Base-by-base conservation (phyloP, 2,113 vertebrate genomes). In the Scomber japonicus region DNA sequence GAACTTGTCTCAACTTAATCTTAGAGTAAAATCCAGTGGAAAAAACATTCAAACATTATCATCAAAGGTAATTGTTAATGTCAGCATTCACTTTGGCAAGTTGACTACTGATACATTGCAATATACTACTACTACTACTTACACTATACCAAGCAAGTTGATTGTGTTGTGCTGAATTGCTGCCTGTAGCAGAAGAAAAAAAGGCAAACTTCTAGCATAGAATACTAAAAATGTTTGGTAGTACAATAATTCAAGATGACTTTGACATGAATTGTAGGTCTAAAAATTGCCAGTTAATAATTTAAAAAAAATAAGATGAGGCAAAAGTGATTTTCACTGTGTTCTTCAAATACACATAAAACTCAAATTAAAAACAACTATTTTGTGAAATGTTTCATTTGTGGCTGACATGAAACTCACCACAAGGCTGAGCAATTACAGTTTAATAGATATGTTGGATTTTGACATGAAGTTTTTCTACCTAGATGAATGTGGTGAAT, bases 401-500 rank as follows among this genome's bases (percentile, higher is more conserved):
- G 15, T 46, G 24, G 10, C 24, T 2, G n/a, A 24, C 11, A 21
- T 62, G 0, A 21, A 17, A 63, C 11, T 12, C 12, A 17, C 17
- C 11, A 64, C 27, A 35, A 19, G 10, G 24, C 6, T 55, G 17
- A 48, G 19, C 24, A 19, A 16, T 54, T n/a, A 48, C 21, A 15
- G 3, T 55, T 30, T 19, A 27, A 9, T 15, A 9, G 49, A 56
- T 55, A 21, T 19, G 56, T 65, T 11, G 3, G 12, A 30, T 44
- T 61, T 30, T 54, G 3, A 66, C n/a, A 50, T 21, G 6, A 19
- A 24, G 11, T 19, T 65, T 5, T 27, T 4, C 35, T 31, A 11
- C 16, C 30, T 57, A 12, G 74, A 49, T 64, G 1, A 66, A 71
- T 27, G 9, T 17, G 16, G 56, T 30, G 11, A 61, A 66, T 74